Conservation (phyloP, 2,888 invertebrate genomes). For the Trilocha varians region DNA sequence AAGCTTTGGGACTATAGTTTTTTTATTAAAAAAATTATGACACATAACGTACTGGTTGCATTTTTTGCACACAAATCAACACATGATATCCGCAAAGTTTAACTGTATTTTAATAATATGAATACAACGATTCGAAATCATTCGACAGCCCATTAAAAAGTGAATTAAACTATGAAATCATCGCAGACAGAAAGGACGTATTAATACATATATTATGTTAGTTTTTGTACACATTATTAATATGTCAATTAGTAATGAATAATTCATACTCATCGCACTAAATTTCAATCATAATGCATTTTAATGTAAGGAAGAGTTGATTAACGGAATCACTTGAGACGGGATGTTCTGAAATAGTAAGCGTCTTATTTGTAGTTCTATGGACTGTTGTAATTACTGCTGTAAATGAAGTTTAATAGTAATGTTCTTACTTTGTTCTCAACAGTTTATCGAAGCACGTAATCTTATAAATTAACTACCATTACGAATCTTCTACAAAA, state of each 20-base stretch:
- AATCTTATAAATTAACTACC: too few relatives aligned
- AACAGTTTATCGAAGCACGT: too few relatives aligned
- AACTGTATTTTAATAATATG: conserved; percentile 14
- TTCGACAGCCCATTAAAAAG: conserved; percentile 13
- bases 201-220: conserved; percentile 3
- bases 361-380: too few relatives aligned
- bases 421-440: too few relatives aligned
- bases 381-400: too few relatives aligned
- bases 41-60: too few relatives aligned
- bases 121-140: conserved; percentile 14
- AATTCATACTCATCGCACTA: not conserved
- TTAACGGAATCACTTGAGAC: not conserved
- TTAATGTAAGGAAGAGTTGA: not conserved
- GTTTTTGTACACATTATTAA: conserved; percentile 9
- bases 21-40: too few relatives aligned
- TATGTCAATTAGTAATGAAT: conserved; percentile 3
- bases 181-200: conserved; percentile 5
- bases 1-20: too few relatives aligned
- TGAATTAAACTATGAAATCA: conserved; percentile 5
- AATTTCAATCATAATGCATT: not conserved
- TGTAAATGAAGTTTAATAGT: too few relatives aligned
- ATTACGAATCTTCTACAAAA: too few relatives aligned
- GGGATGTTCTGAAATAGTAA: too few relatives aligned
- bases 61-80: conserved; percentile 1
- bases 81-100: conserved; percentile 7